Base-by-base conservation (phyloP, 2,797 vertebrate species). In the Champsocephalus gunnari region DNA sequence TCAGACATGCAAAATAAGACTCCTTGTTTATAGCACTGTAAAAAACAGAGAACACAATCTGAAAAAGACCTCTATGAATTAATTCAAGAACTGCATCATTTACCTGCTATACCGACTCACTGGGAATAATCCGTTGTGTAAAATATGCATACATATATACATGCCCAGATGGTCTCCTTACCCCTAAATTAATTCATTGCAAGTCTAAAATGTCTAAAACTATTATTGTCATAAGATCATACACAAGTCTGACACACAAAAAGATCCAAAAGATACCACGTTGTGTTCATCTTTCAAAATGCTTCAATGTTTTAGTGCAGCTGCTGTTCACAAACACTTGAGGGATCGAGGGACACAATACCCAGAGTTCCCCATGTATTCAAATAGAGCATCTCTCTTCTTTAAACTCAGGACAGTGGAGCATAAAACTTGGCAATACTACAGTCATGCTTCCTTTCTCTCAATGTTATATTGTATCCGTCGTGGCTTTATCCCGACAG, bases 401-500 rank as follows among this genome's bases (percentile, higher is more conserved):
- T 82, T 38, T 32, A 19, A 66, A 64, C 66, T 47, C 58, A 58
- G n/a, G 51, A 66, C 45, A 79, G 50, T 3, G 12, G 21, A 58
- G 76, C 65, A 73, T 24, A 50, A 49, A 78, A 49, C 12, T 13
- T 12, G 71, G 73, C 76, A 60, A 81, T 47, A 28, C 49, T 5
- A 54, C 62, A 43, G 73, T 57, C 43, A 75, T 1, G 5, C 66
- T 75, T 73, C 68, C 34, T 73, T 54, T 80, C 70, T 49, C 71
- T 60, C 32, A 77, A 75, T 65, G 81, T 84, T 71, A 71, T 79
- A 76, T 51, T 67, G 77, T 51, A 4, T 21, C 38, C 50, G 66
- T 77, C 12, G 54, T 1, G 32, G 67, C 61, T 87, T 83, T 75
- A 71, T 77, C 57, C 64, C 50, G 78, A 68, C 76, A 41, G 72